Conservation (phyloP, 2,113 vertebrate genomes). For the Tricholaema leucomelas region DNA sequence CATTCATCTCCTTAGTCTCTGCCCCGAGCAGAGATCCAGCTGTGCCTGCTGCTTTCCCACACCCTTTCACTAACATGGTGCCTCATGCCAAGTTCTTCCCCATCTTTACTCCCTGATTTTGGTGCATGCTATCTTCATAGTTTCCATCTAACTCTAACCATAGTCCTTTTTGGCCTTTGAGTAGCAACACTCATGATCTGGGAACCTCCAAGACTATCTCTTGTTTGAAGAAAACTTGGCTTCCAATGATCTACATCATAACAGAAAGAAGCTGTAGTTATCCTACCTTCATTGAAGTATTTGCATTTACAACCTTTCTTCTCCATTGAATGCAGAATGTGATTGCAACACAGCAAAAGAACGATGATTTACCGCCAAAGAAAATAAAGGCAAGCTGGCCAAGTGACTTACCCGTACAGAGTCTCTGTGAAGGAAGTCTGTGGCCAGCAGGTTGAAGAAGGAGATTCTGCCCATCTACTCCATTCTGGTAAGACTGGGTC, state of each 20-base stretch:
- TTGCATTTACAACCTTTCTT: not conserved
- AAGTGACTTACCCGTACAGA: not conserved
- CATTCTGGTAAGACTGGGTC: too few relatives aligned
- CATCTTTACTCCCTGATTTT: not conserved
- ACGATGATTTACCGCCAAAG: not conserved
- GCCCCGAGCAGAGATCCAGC: not conserved
- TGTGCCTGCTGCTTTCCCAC: not conserved
- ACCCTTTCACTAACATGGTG: accelerated
- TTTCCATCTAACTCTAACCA: not conserved
- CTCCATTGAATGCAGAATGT: accelerated
- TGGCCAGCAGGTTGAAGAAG: too few relatives aligned
- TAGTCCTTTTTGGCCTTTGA: not conserved
- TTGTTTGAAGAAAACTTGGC: not conserved
- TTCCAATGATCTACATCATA: accelerated
- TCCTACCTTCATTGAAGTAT: not conserved
- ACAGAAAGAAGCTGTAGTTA: not conserved
- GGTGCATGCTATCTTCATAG: not conserved
- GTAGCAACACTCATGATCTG: not conserved
- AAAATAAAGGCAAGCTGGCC: not conserved
- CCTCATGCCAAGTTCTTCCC: not conserved
- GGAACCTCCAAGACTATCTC: not conserved
- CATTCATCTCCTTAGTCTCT: not conserved
- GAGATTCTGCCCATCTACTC: too few relatives aligned
- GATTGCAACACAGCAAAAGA: not conserved
- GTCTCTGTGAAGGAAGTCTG: too few relatives aligned